Evolutionary conservation across 35 echinoderm and acorn worm genomes (phyloP).

Genomic region (Apostichopus japonicus): DNA sequence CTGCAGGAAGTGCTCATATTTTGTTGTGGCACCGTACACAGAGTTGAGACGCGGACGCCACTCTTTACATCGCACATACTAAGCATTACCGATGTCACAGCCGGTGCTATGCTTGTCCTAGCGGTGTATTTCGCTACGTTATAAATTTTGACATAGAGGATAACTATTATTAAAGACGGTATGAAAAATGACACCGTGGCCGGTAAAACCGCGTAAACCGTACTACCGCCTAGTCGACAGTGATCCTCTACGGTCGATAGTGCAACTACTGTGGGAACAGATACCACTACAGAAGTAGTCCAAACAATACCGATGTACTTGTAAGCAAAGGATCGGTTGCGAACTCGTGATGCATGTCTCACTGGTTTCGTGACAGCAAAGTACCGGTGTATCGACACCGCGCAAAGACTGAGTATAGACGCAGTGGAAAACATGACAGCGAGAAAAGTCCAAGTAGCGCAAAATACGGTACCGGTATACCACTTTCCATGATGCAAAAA

Average conservation of each 20-base stretch:
- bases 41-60: no score
- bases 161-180: conserved; percentile 37
- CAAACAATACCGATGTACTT: conserved; percentile 36
- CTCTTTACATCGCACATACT: no score
- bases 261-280: conserved; percentile 11
- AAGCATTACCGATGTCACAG: not conserved
- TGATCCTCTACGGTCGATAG: not conserved
- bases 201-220: conserved; percentile 10
- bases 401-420: conserved; percentile 63
- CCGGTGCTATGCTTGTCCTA: conserved; percentile 7
- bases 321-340: conserved; percentile 24
- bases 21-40: no score
- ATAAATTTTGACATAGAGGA: conserved; percentile 64
- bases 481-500: conserved; percentile 12
- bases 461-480: not conserved
- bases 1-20: no score
- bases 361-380: conserved; percentile 61
- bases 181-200: conserved; percentile 56
- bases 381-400: conserved; percentile 64
- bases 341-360: conserved; percentile 23
- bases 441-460: no score
- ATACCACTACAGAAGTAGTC: not conserved
- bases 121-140: conserved; percentile 56
- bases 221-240: not conserved
- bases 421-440: conserved; percentile 51